Evolutionary conservation across 2,797 vertebrate genomes (phyloP).

Genomic region (Pseudochaenichthys georgianus): DNA sequence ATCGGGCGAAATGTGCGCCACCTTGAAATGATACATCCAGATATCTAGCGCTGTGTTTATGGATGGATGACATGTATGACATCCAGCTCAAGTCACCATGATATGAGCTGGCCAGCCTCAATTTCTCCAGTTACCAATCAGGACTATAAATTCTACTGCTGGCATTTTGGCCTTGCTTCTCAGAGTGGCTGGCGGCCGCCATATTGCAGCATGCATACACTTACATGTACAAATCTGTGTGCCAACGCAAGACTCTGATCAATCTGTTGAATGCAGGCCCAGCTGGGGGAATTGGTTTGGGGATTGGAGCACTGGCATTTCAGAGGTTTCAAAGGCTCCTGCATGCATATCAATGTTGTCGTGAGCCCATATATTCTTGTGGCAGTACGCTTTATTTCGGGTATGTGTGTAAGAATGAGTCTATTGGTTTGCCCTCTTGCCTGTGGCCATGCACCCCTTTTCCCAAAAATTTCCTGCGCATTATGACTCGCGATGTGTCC

Average conservation of each 20-base stretch:
- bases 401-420: slow-evolving; percentile 29
- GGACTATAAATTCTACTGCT: slow-evolving; percentile 71
- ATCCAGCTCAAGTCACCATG: slow-evolving; percentile 35
- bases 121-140: slow-evolving; percentile 48
- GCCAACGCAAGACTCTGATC: slow-evolving; percentile 47
- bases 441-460: slow-evolving; percentile 18
- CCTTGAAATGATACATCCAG: slow-evolving; percentile 6
- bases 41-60: slow-evolving; percentile 11
- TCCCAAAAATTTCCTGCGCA: slow-evolving; percentile 63
- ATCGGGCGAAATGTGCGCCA: not conserved
- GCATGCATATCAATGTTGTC: slow-evolving; percentile 32
- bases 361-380: slow-evolving; percentile 22
- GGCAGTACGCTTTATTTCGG: too few relatives aligned
- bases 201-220: slow-evolving; percentile 50
- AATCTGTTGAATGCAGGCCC: slow-evolving; percentile 45
- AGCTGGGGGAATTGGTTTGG: slow-evolving; percentile 15
- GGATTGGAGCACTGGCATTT: slow-evolving; percentile 18
- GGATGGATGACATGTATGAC: slow-evolving; percentile 3
- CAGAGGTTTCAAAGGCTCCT: slow-evolving; percentile 25
- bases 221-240: slow-evolving; percentile 57
- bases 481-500: slow-evolving; percentile 65
- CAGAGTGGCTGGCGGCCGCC: slow-evolving; percentile 59
- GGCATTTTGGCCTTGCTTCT: slow-evolving; percentile 76
- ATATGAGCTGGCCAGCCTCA: slow-evolving; percentile 11
- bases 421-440: slow-evolving; percentile 37